phyloP scores from a whole-genome alignment of 2,113 vertebrate genomes.

The Mungos mungo region DNA sequence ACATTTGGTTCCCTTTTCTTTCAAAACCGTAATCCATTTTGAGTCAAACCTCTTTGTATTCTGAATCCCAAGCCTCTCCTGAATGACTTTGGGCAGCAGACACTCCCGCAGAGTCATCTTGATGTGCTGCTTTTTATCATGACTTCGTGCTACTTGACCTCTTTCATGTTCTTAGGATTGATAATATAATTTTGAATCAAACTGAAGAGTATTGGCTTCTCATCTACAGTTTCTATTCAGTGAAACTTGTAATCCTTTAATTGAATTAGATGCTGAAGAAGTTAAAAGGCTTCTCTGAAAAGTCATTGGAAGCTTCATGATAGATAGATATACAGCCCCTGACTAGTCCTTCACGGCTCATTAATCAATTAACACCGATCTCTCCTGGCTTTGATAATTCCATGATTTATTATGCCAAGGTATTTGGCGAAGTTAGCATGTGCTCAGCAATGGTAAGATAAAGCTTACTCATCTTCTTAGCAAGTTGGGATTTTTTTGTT shows the following conservation, averaged over 20 bases:
- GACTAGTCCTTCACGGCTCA: conserved; percentile 32
- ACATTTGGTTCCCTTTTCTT: not conserved
- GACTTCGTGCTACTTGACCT: not conserved
- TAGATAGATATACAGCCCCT: not conserved
- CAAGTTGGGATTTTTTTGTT: not conserved
- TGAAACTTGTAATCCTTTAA: conserved; percentile 18
- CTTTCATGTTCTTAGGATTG: not conserved
- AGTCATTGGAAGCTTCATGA: not conserved
- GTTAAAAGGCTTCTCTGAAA: conserved; percentile 47
- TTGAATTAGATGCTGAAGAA: conserved; percentile 44
- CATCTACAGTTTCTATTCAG: not conserved
- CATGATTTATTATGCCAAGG: not conserved
- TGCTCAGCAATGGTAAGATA: not conserved
- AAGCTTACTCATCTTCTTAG: not conserved
- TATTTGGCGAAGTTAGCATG: not conserved
- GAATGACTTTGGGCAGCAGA: not conserved
- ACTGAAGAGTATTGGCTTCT: not conserved
- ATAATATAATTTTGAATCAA: not conserved
- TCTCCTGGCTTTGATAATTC: not conserved
- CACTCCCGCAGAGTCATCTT: not conserved
- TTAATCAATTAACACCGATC: conserved; percentile 33
- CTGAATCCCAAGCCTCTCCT: not conserved
- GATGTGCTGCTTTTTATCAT: not conserved
- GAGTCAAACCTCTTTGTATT: not conserved
- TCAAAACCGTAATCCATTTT: not conserved